Evolutionary conservation across 2,797 vertebrate genomes (phyloP).

Genomic region (Linurgus olivaceus): DNA sequence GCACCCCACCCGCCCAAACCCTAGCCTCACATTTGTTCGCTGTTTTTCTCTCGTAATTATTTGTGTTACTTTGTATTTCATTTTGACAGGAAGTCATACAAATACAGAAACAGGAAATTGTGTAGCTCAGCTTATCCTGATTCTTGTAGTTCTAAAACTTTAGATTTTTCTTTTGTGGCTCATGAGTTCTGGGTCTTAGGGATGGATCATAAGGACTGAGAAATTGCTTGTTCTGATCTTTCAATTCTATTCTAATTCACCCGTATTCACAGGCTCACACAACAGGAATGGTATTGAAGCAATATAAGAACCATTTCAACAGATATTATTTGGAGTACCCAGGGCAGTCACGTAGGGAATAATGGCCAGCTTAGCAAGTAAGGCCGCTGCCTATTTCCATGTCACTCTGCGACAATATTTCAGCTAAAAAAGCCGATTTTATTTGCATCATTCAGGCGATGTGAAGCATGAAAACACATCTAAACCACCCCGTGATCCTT

Average conservation of each 20-base stretch:
- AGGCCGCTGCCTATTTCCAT: neutral
- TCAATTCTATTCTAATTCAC: neutral
- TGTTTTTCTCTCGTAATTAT: neutral
- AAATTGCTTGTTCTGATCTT: neutral
- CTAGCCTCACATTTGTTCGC: too few relatives aligned
- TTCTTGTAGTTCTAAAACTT: neutral
- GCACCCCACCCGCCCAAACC: neutral
- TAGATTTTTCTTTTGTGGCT: neutral
- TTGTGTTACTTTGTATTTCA: neutral
- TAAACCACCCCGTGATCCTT: neutral
- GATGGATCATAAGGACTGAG: neutral
- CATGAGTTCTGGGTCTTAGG: neutral
- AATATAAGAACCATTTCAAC: neutral
- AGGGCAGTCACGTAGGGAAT: rapidly evolving
- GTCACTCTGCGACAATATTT: neutral
- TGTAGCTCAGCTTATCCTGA: neutral
- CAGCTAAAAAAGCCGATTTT: neutral
- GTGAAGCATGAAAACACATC: neutral
- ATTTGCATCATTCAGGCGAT: neutral
- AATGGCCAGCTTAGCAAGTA: rapidly evolving
- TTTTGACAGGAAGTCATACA: neutral
- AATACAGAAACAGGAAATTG: neutral
- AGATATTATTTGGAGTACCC: neutral
- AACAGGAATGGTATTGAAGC: too few relatives aligned
- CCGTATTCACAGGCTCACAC: neutral